These are phyloP conservation scores for Enteromius trimaculatus DNA, from an alignment of 2,797 vertebrate genomes.

Conservation along the genomic window DNA sequence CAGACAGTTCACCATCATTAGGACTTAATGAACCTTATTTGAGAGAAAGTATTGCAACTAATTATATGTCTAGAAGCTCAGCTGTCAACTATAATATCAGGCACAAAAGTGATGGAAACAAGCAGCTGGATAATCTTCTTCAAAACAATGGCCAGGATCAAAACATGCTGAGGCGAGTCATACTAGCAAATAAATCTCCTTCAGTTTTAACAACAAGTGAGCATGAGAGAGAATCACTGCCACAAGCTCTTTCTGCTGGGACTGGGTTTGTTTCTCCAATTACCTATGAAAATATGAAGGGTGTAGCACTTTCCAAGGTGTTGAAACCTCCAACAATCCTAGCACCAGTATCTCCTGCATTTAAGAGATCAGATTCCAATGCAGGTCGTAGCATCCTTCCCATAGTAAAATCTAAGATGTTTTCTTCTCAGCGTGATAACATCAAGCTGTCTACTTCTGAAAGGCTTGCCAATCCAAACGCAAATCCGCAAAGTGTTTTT, in stretches of 20 bases:
- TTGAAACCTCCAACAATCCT: background rate
- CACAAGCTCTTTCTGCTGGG: background rate
- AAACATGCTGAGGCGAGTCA: background rate
- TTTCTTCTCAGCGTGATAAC: background rate
- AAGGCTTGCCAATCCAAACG: background rate
- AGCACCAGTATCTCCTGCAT: background rate
- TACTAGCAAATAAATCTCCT: background rate
- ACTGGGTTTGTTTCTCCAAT: background rate
- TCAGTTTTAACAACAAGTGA: background rate
- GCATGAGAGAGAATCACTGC: background rate
- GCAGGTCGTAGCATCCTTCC: background rate
- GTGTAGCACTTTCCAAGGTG: background rate
- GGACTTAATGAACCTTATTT: background rate
- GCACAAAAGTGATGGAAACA: background rate
- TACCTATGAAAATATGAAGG: background rate
- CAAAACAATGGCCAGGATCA: background rate
- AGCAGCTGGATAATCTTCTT: background rate
- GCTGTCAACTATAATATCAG: background rate
- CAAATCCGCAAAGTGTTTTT: background rate
- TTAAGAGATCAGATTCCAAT: conserved; percentile 22
- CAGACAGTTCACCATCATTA: conserved; percentile 1
- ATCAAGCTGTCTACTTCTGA: background rate
- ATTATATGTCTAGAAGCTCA: background rate
- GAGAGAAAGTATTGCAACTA: background rate
- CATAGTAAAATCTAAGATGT: background rate